phyloP scores from a whole-genome alignment of 1,140 invertebrate genomes.

The Zeugodacus cucurbitae region DNA sequence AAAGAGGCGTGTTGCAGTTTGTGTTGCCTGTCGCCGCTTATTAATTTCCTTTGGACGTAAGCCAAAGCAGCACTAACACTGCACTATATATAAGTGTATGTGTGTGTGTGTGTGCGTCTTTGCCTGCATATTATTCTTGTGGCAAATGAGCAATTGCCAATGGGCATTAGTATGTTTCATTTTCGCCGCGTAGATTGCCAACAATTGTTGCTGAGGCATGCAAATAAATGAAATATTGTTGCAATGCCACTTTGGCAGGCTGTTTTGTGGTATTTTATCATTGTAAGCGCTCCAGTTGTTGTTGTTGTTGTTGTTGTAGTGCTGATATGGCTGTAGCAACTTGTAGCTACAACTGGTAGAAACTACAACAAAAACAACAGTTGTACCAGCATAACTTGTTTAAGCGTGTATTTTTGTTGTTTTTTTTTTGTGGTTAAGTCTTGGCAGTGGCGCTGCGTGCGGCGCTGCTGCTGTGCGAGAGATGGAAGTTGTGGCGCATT shows the following conservation, averaged over 20 bases:
- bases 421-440: not conserved
- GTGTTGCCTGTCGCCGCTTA: not conserved
- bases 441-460: not conserved
- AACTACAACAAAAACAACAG: not conserved
- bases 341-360: too few species aligned
- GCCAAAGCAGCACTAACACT: not conserved
- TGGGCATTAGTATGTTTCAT: constrained; percentile 2
- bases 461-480: not conserved
- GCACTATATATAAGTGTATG: too few species aligned
- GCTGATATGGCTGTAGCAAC: not conserved
- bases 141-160: not conserved
- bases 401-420: not conserved
- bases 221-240: constrained; percentile 35
- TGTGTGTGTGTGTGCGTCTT: too few species aligned
- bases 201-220: constrained; percentile 25
- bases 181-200: not conserved
- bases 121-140: not conserved
- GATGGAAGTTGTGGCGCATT: not conserved
- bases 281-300: not conserved
- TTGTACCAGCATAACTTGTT: not conserved
- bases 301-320: not conserved
- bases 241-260: constrained; percentile 22
- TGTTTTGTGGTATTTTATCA: constrained; percentile 2
- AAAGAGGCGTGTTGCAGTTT: not conserved
- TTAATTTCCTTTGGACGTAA: constrained; percentile 12